Evolutionary conservation across 2,113 vertebrate genomes (phyloP).

Genomic region (Macquaria australasica): DNA sequence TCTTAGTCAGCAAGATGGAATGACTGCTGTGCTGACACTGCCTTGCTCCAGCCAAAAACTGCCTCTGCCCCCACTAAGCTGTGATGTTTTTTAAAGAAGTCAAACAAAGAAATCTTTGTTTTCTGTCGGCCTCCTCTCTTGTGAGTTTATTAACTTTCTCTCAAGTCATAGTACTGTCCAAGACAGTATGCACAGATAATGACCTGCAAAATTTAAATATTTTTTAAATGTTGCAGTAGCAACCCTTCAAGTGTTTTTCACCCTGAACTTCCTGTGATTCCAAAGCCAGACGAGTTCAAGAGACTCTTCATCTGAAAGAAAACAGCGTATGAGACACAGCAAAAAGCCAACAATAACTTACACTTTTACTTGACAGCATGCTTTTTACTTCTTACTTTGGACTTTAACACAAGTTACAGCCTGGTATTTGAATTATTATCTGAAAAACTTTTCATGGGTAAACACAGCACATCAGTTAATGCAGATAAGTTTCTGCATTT

Average conservation of each 20-base stretch:
- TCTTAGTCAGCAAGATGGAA: constrained; percentile 39
- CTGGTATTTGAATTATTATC: constrained; percentile 30
- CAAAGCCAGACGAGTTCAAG: constrained; percentile 89
- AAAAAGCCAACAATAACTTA: constrained; percentile 79
- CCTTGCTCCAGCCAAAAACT: constrained; percentile 46
- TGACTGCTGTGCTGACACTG: constrained; percentile 49
- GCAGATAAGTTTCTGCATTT: constrained; percentile 17
- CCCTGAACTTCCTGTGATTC: constrained; percentile 90
- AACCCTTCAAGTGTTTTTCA: constrained; percentile 85
- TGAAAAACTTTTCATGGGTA: constrained; percentile 24
- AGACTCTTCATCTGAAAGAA: constrained; percentile 93
- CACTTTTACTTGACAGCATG: constrained; percentile 73
- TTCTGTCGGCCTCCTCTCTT: constrained; percentile 19
- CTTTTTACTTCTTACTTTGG: constrained; percentile 42
- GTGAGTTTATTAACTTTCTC: constrained; percentile 40
- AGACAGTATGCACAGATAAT: constrained; percentile 60
- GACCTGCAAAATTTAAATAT: constrained; percentile 48
- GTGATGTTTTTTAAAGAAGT: constrained; percentile 66
- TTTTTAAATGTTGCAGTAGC: constrained; percentile 63
- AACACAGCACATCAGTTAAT: constrained; percentile 21
- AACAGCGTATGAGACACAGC: constrained; percentile 90
- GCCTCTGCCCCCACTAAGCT: constrained; percentile 53
- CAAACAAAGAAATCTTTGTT: constrained; percentile 66
- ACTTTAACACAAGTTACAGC: constrained; percentile 29
- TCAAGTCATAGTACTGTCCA: constrained; percentile 62